Conservation (phyloP, 1,140 invertebrate species). For the Drosophila sp. region DNA sequence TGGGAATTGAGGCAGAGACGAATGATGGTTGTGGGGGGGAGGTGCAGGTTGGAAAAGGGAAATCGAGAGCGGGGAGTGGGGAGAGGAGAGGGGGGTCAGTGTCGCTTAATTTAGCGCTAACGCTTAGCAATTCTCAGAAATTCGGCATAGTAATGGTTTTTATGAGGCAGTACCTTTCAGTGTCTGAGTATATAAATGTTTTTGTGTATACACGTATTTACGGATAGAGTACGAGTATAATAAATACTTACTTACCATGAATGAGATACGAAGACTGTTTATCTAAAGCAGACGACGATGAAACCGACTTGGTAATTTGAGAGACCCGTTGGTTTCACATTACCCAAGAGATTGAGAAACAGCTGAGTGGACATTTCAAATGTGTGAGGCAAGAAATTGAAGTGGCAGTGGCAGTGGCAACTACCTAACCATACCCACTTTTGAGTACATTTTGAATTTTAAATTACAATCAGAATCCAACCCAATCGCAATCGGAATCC, state of each 20-base stretch:
- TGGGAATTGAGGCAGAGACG: conserved; percentile 31
- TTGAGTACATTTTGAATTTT: conserved; percentile 25
- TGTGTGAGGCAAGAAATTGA: conserved; percentile 36
- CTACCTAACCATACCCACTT: conserved; percentile 40
- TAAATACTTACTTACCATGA: conserved; percentile 27
- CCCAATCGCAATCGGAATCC: background rate
- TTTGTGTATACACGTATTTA: conserved; percentile 2
- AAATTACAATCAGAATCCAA: conserved; percentile 11
- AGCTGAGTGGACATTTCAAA: conserved; percentile 75
- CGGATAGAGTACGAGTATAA: conserved; percentile 3
- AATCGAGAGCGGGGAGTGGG: too few species aligned
- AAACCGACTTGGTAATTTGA: conserved; percentile 70
- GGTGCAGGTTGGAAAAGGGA: too few species aligned
- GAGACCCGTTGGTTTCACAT: conserved; percentile 40
- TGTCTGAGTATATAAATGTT: background rate
- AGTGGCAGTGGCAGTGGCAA: conserved; percentile 16
- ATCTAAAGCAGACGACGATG: conserved; percentile 42
- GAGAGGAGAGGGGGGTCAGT: conserved; percentile 15
- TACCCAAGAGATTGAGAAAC: conserved; percentile 47
- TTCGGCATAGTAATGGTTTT: conserved; percentile 76
- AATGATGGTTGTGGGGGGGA: conserved; percentile 1
- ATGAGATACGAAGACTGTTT: conserved; percentile 53
- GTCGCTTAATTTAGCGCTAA: conserved; percentile 72
- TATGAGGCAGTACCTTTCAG: conserved; percentile 54
- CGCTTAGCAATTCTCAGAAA: conserved; percentile 65